Percentiles rank a stretch among this genome's conserved stretches.
phyloP scores from a whole-genome alignment of 1,140 invertebrate genomes.

The Bombus huntii region DNA sequence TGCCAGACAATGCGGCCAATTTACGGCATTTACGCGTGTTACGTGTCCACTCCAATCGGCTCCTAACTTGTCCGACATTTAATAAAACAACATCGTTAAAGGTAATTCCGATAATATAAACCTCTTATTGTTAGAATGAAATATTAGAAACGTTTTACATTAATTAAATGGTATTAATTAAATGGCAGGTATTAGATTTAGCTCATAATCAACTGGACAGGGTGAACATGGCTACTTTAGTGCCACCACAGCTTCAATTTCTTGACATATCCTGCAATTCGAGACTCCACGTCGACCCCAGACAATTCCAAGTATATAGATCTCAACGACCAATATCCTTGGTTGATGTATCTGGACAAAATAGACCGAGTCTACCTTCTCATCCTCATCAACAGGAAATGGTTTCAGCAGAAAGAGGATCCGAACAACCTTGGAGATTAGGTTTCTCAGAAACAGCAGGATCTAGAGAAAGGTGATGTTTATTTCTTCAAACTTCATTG shows the following conservation, averaged over 20 bases:
- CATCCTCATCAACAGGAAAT: slow-evolving; percentile 85
- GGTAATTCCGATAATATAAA: slow-evolving; percentile 71
- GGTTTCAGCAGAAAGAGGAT: slow-evolving; percentile 83
- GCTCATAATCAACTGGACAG: slow-evolving; percentile 92
- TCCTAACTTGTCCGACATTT: slow-evolving; percentile 89
- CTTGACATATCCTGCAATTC: slow-evolving; percentile 92
- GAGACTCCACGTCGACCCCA: slow-evolving; percentile 90
- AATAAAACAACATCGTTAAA: slow-evolving; percentile 88
- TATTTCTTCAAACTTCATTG: neutral
- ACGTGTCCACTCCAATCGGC: slow-evolving; percentile 91
- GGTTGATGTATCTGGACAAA: slow-evolving; percentile 91
- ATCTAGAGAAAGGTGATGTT: slow-evolving; percentile 84
- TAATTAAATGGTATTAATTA: neutral
- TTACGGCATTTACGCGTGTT: slow-evolving; percentile 89
- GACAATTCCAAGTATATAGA: slow-evolving; percentile 90
- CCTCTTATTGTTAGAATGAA: no score
- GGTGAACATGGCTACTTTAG: slow-evolving; percentile 88
- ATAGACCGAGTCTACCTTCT: slow-evolving; percentile 86
- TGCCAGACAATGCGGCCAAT: slow-evolving; percentile 90
- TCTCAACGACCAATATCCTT: slow-evolving; percentile 90
- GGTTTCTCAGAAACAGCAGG: slow-evolving; percentile 93
- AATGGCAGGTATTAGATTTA: slow-evolving; percentile 87
- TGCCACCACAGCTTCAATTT: slow-evolving; percentile 92
- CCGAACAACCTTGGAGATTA: slow-evolving; percentile 88
- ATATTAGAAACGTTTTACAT: no score